Percentiles rank a stretch among this genome's conserved stretches.
Evolutionary conservation across 2,888 invertebrate species (phyloP).

Genomic region (Zygogramma bicolorata): DNA sequence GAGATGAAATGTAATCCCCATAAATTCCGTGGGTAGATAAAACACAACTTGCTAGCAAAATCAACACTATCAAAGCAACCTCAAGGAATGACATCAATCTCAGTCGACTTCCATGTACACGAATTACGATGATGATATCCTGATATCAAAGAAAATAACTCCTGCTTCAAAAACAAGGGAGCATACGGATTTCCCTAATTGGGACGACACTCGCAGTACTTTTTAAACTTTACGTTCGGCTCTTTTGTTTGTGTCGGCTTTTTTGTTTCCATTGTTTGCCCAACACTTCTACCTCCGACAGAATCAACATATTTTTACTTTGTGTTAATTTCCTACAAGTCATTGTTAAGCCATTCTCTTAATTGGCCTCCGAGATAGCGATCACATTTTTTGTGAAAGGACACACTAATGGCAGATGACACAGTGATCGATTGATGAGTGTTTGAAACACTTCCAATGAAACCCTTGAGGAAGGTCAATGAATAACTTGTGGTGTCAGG

Average conservation of each 20-base stretch:
- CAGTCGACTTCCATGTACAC: background rate
- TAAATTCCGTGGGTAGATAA: background rate
- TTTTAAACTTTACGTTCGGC: conserved; percentile 21
- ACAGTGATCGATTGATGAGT: background rate
- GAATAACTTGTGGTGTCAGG: background rate
- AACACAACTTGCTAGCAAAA: background rate
- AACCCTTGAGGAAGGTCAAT: background rate
- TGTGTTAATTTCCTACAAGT: background rate
- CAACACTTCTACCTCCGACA: background rate
- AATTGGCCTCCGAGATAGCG: background rate
- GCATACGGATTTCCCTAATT: conserved; percentile 5
- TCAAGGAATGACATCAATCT: background rate
- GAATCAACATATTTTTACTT: background rate
- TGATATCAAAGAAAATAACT: background rate
- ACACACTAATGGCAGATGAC: background rate
- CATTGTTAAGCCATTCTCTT: background rate
- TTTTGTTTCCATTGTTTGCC: background rate
- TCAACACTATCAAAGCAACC: no score
- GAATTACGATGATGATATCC: background rate
- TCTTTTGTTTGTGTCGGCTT: conserved; percentile 7
- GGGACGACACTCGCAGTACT: conserved; percentile 5
- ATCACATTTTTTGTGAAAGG: background rate
- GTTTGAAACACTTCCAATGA: background rate
- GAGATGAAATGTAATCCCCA: background rate
- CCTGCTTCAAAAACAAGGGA: background rate